phyloP scores from a whole-genome alignment of 2,888 invertebrate genomes.

The Chelonus formosanus region DNA sequence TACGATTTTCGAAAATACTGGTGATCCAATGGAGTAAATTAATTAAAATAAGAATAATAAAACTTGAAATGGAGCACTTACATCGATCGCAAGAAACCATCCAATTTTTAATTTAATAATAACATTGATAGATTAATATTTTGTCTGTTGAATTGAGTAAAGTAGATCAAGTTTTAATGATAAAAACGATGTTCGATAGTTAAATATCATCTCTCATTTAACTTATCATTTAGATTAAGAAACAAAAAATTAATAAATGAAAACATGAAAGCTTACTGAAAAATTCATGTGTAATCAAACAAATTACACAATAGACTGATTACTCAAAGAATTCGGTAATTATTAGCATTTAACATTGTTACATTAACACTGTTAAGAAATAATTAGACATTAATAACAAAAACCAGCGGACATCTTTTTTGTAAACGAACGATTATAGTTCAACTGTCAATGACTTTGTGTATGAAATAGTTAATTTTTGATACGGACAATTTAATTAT shows the following conservation, averaged over 20 bases:
- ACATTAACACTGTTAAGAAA: not conserved
- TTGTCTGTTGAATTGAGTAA: not conserved
- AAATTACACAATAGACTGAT: constrained; percentile 8
- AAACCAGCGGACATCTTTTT: not conserved
- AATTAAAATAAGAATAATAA: not conserved
- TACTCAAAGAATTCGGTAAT: not conserved
- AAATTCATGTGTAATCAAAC: not conserved
- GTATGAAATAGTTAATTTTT: not conserved
- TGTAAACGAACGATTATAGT: not conserved
- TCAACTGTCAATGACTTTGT: too few relatives aligned
- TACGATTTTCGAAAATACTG: constrained; percentile 60
- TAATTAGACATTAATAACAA: too few relatives aligned
- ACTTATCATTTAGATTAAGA: not conserved
- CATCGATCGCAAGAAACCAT: constrained; percentile 16
- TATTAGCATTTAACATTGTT: not conserved
- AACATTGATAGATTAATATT: not conserved
- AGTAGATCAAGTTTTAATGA: constrained; percentile 8
- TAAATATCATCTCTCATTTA: constrained; percentile 22
- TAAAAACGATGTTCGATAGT: constrained; percentile 31
- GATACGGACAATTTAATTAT: not conserved
- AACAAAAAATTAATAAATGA: not conserved
- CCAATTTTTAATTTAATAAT: constrained; percentile 6
- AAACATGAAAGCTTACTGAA: not conserved
- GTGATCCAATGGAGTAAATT: constrained; percentile 60
- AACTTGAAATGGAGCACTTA: constrained; percentile 1